Percentiles rank a stretch among this genome's conserved stretches.
These are phyloP conservation scores for Acrocephalus kingi DNA, from an alignment of 2,113 vertebrate species.

Conservation along the genomic window DNA sequence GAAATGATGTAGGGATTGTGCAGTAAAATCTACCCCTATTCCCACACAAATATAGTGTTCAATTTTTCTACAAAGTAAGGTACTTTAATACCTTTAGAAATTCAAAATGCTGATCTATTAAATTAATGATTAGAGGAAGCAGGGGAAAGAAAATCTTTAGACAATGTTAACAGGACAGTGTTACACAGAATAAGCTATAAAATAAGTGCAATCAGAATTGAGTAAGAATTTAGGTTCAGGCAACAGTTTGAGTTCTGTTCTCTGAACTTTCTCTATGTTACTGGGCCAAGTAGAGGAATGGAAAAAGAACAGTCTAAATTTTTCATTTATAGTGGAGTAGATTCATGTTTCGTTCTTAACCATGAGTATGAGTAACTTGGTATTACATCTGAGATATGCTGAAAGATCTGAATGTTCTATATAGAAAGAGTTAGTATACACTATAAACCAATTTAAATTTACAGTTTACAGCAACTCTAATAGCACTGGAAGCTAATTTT, in stretches of 20 bases:
- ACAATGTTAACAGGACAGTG: neutral
- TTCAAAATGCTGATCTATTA: neutral
- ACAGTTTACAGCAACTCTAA: neutral
- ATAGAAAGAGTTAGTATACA: neutral
- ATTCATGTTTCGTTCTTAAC: neutral
- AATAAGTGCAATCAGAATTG: neutral
- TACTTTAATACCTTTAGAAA: neutral
- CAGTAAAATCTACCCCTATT: neutral
- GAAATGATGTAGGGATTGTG: neutral
- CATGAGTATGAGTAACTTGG: neutral
- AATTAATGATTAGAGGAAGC: neutral
- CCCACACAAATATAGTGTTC: neutral
- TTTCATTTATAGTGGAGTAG: neutral
- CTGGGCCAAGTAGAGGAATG: neutral
- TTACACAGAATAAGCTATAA: neutral
- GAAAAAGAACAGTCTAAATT: neutral
- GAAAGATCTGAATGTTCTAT: neutral
- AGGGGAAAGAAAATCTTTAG: neutral
- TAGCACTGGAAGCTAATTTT: neutral
- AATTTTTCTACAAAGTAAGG: neutral
- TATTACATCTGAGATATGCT: neutral
- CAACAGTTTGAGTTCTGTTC: neutral
- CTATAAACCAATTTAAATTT: neutral
- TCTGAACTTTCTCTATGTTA: neutral
- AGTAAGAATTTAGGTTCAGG: neutral